A percentile compares a stretch with the other conserved stretches of the same genome.
These are phyloP conservation scores for Tachuris rubrigastra DNA, from an alignment of 2,113 vertebrate species.

Conservation along the genomic window DNA sequence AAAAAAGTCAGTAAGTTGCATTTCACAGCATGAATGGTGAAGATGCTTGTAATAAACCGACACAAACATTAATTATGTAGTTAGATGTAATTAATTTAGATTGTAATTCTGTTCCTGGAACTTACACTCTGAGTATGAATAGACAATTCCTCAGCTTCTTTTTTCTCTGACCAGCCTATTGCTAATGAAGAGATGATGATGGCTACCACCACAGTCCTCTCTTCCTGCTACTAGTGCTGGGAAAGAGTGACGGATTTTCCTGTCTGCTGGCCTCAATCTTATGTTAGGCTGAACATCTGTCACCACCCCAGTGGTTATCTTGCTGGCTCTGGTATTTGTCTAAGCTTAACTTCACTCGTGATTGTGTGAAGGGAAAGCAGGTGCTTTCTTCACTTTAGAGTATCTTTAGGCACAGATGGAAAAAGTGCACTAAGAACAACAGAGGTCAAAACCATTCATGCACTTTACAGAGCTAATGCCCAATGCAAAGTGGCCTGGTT, in stretches of 20 bases:
- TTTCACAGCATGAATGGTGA: not conserved
- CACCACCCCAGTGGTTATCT: not conserved
- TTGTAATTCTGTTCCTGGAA: slow-evolving; percentile 2
- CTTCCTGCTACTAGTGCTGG: not conserved
- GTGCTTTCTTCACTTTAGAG: not conserved
- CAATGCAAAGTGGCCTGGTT: not conserved
- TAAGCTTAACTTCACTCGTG: not conserved
- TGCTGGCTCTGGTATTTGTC: not conserved
- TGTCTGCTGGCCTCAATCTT: not conserved
- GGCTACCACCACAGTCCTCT: not conserved
- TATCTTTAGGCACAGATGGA: not conserved
- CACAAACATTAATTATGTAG: not conserved
- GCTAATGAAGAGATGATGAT: not conserved
- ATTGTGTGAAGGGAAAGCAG: not conserved
- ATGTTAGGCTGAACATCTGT: not conserved
- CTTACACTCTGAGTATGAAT: not conserved
- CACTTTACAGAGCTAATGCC: not conserved
- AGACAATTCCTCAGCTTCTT: not conserved
- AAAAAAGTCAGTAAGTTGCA: slow-evolving; percentile 26
- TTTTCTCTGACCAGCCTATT: not conserved
- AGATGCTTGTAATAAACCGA: slow-evolving; percentile 29
- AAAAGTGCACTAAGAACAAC: not conserved
- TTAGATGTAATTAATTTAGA: slow-evolving; percentile 40
- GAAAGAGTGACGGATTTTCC: not conserved
- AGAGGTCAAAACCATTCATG: not conserved